Evolutionary conservation across 1,140 invertebrate species (phyloP).

Genomic region (Eufriesea mexicana): DNA sequence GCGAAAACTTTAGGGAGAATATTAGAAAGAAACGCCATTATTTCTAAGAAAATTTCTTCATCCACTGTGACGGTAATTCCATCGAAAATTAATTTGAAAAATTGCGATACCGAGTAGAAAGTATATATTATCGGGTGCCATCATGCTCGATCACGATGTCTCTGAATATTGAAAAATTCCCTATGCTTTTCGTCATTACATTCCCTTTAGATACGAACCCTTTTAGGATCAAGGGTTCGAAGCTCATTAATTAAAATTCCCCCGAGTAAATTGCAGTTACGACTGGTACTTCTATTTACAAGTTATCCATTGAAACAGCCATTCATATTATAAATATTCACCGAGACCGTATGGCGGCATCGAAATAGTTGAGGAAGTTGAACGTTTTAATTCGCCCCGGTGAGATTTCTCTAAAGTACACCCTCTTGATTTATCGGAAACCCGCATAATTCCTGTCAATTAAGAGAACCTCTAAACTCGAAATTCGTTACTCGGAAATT

Average conservation of each 20-base stretch:
- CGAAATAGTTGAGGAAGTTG: not conserved
- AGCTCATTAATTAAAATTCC: constrained; percentile 13
- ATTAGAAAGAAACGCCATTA: too few species aligned
- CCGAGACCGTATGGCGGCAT: not conserved
- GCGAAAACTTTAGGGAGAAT: too few species aligned
- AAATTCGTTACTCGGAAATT: constrained; percentile 1
- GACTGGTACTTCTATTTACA: not conserved
- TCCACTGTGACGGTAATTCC: too few species aligned
- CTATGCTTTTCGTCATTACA: not conserved
- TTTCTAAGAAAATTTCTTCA: too few species aligned
- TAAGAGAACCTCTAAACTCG: not conserved
- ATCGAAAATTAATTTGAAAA: not conserved
- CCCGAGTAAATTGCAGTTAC: not conserved
- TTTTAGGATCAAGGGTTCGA: not conserved
- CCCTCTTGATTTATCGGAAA: constrained; percentile 3
- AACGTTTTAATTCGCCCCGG: not conserved
- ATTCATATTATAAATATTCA: constrained; percentile 2
- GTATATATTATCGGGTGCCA: too few species aligned
- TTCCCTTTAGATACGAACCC: too few species aligned
- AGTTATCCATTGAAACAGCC: not conserved
- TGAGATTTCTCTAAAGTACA: constrained; percentile 1
- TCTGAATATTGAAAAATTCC: not conserved
- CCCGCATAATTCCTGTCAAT: constrained; percentile 20
- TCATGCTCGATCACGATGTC: too few species aligned
- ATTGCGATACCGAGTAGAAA: not conserved